Evolutionary conservation across 2,113 vertebrate genomes (phyloP), one percentile per base, ranked within the genome.

Genomic region (Mesocricetus auratus): DNA sequence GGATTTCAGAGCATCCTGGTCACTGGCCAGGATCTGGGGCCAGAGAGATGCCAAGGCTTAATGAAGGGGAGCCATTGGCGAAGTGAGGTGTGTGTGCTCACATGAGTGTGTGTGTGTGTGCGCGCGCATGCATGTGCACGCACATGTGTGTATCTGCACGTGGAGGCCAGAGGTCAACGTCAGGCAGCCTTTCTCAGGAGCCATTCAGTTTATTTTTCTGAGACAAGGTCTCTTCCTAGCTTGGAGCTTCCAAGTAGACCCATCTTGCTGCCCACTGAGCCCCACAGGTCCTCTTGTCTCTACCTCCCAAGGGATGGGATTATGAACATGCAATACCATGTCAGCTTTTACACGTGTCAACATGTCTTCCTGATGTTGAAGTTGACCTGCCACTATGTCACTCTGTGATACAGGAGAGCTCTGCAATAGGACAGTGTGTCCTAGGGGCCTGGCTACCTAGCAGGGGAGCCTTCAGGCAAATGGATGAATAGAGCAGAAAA

Each of bases 201-300:
- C 39, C 26, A 24, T 64, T 85, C 47, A 21, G 4, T 66, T 21
- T 64, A 33, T 24, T 85, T 62, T 83, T 85, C 60, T 66, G n/a
- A 45, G 26, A 86, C 26, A 86, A 66, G 82, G 2, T 15, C 58
- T 86, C 39, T 33, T 39, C 3, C 13, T 29, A 33, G 15, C 56
- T 42, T 42, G n/a, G 15, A 29, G 58, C 13, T 0, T 2, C n/a
- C 1, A 8, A 12, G 11, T 21, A 60, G 10, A 11, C 13, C 0
- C 2, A 50, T 7, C n/a, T 17, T 64, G 0, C 21, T 16, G 21
- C 31, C 17, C 31, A 1, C 0, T 0, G 13, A 64, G 58, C 2
- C n/a, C 53, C 81, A 42, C 21, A 39, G 58, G 42, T 29, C 24
- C n/a, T 62, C n/a, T 15, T 45, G 81, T 45, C 26, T 62, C 56